Percentiles rank a stretch among this genome's conserved stretches.
Evolutionary conservation across 2,888 invertebrate genomes (phyloP).

Genomic region (Octonoba sinensis): DNA sequence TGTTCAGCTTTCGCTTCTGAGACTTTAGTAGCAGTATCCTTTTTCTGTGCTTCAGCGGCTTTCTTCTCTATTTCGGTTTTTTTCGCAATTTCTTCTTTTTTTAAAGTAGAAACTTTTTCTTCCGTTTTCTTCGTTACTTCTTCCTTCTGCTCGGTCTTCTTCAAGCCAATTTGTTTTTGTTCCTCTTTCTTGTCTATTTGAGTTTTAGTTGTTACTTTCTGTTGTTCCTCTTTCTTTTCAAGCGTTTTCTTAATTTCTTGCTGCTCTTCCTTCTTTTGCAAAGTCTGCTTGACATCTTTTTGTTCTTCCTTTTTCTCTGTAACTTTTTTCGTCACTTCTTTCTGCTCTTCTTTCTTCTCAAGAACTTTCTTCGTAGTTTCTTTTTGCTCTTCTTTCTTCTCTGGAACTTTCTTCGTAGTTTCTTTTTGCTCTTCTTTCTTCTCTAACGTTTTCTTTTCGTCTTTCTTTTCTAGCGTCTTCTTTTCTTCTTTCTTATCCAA

Average conservation of each 20-base stretch:
- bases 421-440: conserved; percentile 66
- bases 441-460: conserved; percentile 73
- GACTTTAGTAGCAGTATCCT: not conserved
- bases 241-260: conserved; percentile 18
- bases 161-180: conserved; percentile 5
- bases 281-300: conserved; percentile 16
- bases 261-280: conserved; percentile 45
- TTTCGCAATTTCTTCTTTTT: conserved; percentile 13
- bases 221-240: conserved; percentile 32
- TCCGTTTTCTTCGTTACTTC: conserved; percentile 15
- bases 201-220: not conserved
- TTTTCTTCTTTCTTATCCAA: conserved; percentile 66
- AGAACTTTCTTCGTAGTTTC: conserved; percentile 13
- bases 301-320: conserved; percentile 37
- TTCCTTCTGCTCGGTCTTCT: conserved; percentile 25
- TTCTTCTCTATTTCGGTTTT: not conserved
- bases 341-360: conserved; percentile 33
- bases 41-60: not conserved
- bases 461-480: conserved; percentile 52
- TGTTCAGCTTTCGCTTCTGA: not conserved
- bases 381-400: conserved; percentile 63
- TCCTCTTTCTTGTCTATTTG: conserved; percentile 31
- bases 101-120: conserved; percentile 14
- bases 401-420: conserved; percentile 39
- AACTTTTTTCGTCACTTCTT: conserved; percentile 16